phyloP scores from a whole-genome alignment of 2,797 vertebrate species.

The Poeciliopsis presidionis region DNA sequence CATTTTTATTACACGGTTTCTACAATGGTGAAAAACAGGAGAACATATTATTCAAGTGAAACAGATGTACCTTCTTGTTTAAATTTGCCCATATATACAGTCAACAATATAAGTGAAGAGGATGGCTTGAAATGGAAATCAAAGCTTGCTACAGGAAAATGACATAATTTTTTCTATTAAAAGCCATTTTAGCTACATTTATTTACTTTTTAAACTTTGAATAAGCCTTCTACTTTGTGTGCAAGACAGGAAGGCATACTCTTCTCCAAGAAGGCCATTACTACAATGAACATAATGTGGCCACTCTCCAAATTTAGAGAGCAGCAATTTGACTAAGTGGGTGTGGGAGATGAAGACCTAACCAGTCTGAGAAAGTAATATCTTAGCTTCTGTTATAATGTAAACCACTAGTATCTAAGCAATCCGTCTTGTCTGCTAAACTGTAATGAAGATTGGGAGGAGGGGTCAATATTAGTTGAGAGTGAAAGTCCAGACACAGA shows the following conservation, averaged over 20 bases:
- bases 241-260: background rate
- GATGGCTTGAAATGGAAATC: background rate
- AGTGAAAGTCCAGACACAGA: background rate
- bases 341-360: background rate
- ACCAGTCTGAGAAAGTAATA: background rate
- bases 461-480: background rate
- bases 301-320: background rate
- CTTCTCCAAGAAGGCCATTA: background rate
- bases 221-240: background rate
- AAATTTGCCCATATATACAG: background rate
- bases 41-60: background rate
- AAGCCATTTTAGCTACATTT: no score
- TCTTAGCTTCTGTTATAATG: background rate
- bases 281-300: slow-evolving; percentile 2
- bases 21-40: background rate
- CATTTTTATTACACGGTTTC: background rate
- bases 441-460: background rate
- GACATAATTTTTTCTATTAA: no score
- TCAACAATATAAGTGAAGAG: background rate
- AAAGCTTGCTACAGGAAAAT: background rate
- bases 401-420: background rate
- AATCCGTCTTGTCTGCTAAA: background rate
- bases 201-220: background rate
- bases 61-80: background rate
- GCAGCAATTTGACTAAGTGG: slow-evolving; percentile 8